Percentiles rank a stretch among this genome's conserved stretches.
These are phyloP conservation scores for Apus apus DNA, from an alignment of 2,113 vertebrate genomes.

Conservation along the genomic window DNA sequence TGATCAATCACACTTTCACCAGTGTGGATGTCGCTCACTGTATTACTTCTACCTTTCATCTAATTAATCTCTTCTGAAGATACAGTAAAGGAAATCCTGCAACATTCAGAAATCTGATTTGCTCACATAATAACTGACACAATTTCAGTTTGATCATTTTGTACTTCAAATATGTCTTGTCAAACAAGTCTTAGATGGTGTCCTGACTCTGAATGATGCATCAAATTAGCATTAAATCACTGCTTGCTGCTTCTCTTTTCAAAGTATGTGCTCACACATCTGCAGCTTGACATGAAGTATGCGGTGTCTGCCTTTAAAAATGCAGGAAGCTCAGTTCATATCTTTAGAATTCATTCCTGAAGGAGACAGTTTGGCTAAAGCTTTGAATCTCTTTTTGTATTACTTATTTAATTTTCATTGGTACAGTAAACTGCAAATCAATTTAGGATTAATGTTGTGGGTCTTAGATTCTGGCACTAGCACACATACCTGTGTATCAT, in stretches of 20 bases:
- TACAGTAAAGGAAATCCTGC: neutral
- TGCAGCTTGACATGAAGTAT: neutral
- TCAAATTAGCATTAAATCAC: constrained; percentile 50
- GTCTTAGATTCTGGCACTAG: neutral
- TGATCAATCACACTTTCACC: neutral
- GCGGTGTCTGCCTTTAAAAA: constrained; percentile 2
- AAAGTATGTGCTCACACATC: neutral
- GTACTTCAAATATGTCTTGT: constrained; percentile 34
- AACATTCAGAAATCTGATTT: neutral
- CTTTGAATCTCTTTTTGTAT: neutral
- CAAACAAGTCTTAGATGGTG: constrained; percentile 5
- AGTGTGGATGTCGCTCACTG: neutral
- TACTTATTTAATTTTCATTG: neutral
- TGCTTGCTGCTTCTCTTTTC: neutral
- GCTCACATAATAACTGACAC: constrained; percentile 17
- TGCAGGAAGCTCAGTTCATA: neutral
- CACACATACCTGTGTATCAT: neutral
- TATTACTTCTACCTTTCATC: constrained; percentile 6
- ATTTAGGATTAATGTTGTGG: neutral
- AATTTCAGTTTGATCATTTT: constrained; percentile 40
- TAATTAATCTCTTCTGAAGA: constrained; percentile 15
- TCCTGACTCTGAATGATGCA: constrained; percentile 14
- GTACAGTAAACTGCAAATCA: neutral
- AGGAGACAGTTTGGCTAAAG: neutral
- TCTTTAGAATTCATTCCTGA: neutral